Percentiles rank a stretch among this genome's conserved stretches.
These are phyloP conservation scores for Mesembrinibis cayennensis DNA, from an alignment of 2,113 vertebrate genomes.

Conservation along the genomic window DNA sequence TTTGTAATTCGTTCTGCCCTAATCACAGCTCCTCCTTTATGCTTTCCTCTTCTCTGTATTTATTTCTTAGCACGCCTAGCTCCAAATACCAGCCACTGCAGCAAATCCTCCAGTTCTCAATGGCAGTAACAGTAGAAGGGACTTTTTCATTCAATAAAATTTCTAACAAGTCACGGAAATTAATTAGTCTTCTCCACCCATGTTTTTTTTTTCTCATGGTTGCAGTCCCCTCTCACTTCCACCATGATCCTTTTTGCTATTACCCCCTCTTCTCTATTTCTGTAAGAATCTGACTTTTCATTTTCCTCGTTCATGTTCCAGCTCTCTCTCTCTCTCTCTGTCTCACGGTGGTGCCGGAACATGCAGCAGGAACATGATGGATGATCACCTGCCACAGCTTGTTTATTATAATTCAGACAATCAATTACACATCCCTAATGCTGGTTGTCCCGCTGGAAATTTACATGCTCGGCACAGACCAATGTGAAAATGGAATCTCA, in stretches of 20 bases:
- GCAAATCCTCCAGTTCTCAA: background rate
- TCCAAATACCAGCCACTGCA: background rate
- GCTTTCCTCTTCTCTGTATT: background rate
- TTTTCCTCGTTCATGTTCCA: background rate
- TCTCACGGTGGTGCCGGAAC: slow-evolving; percentile 54
- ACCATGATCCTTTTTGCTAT: background rate
- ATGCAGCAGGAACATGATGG: slow-evolving; percentile 70
- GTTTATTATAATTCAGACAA: slow-evolving; percentile 81
- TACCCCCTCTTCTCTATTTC: background rate
- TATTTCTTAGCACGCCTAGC: background rate
- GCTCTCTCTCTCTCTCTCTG: background rate
- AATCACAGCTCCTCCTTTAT: background rate
- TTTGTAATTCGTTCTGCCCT: background rate
- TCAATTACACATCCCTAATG: slow-evolving; percentile 78
- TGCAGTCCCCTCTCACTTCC: background rate
- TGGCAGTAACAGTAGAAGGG: background rate
- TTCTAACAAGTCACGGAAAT: background rate
- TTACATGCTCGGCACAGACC: slow-evolving; percentile 78
- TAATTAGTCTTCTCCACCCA: background rate
- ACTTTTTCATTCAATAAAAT: background rate
- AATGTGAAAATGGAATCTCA: slow-evolving; percentile 76
- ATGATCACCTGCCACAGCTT: slow-evolving; percentile 79
- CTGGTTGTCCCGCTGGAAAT: slow-evolving; percentile 74
- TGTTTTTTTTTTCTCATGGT: background rate
- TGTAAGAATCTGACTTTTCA: background rate